Percentiles rank a stretch among this genome's conserved stretches.
These are phyloP conservation scores for Ceyx cyanopectus DNA, from an alignment of 2,113 vertebrate genomes.

Conservation along the genomic window DNA sequence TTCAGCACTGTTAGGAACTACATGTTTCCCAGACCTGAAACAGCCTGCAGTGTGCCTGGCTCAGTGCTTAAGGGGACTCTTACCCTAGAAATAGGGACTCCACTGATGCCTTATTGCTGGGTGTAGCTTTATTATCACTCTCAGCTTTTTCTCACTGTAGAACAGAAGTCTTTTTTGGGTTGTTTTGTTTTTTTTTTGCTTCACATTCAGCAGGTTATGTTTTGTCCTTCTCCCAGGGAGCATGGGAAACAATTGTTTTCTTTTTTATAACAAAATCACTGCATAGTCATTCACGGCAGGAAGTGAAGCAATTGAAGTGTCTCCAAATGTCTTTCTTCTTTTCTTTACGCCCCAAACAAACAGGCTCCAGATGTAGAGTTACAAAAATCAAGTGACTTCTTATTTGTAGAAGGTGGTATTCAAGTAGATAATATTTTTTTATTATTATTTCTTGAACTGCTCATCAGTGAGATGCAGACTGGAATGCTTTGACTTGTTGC, in stretches of 20 bases:
- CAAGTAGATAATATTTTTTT: not conserved
- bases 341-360: slow-evolving; percentile 53
- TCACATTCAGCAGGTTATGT: slow-evolving; percentile 32
- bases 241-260: slow-evolving; percentile 53
- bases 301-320: slow-evolving; percentile 61
- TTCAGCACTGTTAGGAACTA: not conserved
- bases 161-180: not conserved
- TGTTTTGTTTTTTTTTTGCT: not conserved
- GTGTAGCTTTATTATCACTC: not conserved
- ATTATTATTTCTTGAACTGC: not conserved
- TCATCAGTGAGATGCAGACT: not conserved
- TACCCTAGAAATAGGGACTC: not conserved
- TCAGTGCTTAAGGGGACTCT: not conserved
- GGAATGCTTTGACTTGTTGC: slow-evolving; percentile 37
- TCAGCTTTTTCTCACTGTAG: not conserved
- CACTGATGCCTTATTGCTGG: not conserved
- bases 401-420: slow-evolving; percentile 37
- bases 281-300: slow-evolving; percentile 43
- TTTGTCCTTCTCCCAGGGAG: slow-evolving; percentile 41
- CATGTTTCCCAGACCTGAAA: not conserved
- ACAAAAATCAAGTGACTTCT: slow-evolving; percentile 19
- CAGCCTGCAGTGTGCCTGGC: not conserved
- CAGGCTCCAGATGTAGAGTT: slow-evolving; percentile 59
- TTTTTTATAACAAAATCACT: slow-evolving; percentile 31
- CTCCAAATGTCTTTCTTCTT: slow-evolving; percentile 62